Evolutionary conservation across 2,888 invertebrate genomes (phyloP), one percentile per base, ranked within the genome.

Genomic region (Calameuta pallipes): DNA sequence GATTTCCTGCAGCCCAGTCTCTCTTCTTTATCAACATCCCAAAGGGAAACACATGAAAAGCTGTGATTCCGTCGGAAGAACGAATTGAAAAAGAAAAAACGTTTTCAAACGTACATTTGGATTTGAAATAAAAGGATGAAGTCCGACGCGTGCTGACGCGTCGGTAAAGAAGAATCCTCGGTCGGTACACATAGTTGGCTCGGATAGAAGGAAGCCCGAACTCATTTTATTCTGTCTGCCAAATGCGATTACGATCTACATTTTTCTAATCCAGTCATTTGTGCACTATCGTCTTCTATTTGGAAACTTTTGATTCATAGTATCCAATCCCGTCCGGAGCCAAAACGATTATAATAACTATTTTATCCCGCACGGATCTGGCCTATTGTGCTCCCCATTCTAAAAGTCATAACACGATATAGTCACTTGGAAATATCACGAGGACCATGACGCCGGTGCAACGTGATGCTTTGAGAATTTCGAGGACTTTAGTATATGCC

Each of bases 291-390:
- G 80, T 84, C 76, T 77, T 82, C 80, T 82, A 80, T 81, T 81
- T 81, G 78, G 78, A 82, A 84, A 82, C 81, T 82, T 83, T 82
- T 81, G 80, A 82, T 82, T 81, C 78, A 75, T 78, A 78, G 76
- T 69, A 73, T 74, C 80, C 83, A 80, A 81, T 81, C 80, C 70
- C 80, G 75, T 23, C 84, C 87, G 85, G 84, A 85, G 85, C 87
- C 88, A 89, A 89, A 89, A 90, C 89, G 90, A 90, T 91, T 90
- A 91, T 91, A 91, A 91, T 90, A 91, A 91, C 91, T 90, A 91
- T 91, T 91, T 91, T 91, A 91, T 91, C 91, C 89, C 87, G 88
- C 87, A 87, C 86, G 86, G 90, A 91, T 91, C 91, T 91, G 90
- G 89, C 84, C 90, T 90, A 91, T 91, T 91, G 91, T 91, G 89